Evolutionary conservation across 2,888 invertebrate genomes (phyloP).

Genomic region (Timandra comae): DNA sequence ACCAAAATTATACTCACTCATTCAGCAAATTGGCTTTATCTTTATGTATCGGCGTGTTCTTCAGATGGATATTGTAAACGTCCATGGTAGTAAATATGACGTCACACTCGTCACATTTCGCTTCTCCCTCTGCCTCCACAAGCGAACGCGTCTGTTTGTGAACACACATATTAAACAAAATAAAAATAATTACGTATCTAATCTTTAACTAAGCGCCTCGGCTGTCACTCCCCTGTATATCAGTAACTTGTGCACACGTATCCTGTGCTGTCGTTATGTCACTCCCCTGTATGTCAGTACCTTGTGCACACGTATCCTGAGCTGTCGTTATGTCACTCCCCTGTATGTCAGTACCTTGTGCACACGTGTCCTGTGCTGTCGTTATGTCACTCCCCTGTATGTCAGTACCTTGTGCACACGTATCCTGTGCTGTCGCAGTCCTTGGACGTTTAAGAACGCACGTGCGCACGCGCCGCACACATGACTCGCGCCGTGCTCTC

Average conservation of each 20-base stretch:
- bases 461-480: conserved; percentile 18
- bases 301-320: too few relatives aligned
- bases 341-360: too few relatives aligned
- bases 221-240: too few relatives aligned
- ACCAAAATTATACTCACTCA: too few relatives aligned
- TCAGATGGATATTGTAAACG: conserved; percentile 16
- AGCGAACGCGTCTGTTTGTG: too few relatives aligned
- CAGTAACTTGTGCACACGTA: not conserved
- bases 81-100: conserved; percentile 15
- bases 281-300: too few relatives aligned
- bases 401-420: too few relatives aligned
- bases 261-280: not conserved
- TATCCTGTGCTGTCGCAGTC: conserved; percentile 15
- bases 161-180: not conserved
- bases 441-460: conserved; percentile 15
- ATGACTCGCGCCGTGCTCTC: conserved; percentile 11
- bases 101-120: conserved; percentile 10
- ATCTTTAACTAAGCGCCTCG: too few relatives aligned
- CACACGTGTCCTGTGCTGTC: too few relatives aligned
- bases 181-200: not conserved
- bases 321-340: too few relatives aligned
- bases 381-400: too few relatives aligned
- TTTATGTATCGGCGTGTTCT: conserved; percentile 16
- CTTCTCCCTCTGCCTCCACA: not conserved
- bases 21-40: too few relatives aligned